These are phyloP conservation scores for Brachypalpus laphriformis DNA, from an alignment of 2,888 invertebrate genomes.

Conservation along the genomic window DNA sequence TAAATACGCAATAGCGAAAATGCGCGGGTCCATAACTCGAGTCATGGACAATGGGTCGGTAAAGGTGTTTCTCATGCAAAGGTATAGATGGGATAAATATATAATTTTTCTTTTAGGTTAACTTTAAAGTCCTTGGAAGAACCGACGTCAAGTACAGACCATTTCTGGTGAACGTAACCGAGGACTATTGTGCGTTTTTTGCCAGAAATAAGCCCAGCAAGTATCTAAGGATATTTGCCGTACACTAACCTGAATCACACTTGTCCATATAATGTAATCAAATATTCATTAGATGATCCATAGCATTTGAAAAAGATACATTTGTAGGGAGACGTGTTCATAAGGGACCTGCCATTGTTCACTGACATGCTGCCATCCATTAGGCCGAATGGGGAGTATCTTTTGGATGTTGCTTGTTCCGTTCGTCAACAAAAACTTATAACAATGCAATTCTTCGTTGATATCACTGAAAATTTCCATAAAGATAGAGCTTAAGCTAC, in stretches of 20 bases:
- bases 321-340: neutral
- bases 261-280: neutral
- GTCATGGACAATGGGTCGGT: neutral
- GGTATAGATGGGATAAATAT: neutral
- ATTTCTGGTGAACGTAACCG: neutral
- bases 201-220: neutral
- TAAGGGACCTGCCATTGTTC: neutral
- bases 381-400: too few species aligned
- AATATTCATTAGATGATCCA: neutral
- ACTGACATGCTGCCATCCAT: too few species aligned
- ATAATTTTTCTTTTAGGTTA: neutral
- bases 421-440: too few species aligned
- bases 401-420: too few species aligned
- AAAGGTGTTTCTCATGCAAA: neutral
- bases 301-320: neutral
- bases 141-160: neutral
- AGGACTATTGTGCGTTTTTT: neutral
- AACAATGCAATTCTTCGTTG: too few species aligned
- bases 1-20: neutral
- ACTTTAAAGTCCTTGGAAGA: neutral
- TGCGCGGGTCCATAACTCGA: neutral
- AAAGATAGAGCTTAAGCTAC: too few species aligned
- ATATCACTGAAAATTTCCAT: too few species aligned
- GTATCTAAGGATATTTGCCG: neutral
- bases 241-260: constrained; percentile 6